A percentile compares a stretch with the other conserved stretches of the same genome.
phyloP scores from a whole-genome alignment of 2,797 vertebrate species.

The Lithobates sylvaticus region DNA sequence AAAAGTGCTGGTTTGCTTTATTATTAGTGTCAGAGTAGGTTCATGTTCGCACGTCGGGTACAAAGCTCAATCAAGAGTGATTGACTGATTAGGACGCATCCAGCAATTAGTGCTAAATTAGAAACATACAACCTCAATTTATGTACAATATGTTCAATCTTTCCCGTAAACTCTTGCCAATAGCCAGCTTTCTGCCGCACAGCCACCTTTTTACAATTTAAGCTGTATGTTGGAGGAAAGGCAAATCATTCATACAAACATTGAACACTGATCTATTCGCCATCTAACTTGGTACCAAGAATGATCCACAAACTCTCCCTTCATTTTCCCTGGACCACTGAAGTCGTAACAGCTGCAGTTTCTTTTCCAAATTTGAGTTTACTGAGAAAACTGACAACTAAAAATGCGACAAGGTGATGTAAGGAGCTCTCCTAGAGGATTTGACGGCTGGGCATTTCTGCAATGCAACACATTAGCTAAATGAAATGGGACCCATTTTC shows the following conservation, averaged over 20 bases:
- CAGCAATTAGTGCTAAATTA: conserved; percentile 56
- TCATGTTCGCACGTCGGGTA: conserved; percentile 37
- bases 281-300: background rate
- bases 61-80: conserved; percentile 36
- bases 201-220: conserved; percentile 37
- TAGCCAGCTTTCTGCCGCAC: background rate
- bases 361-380: no score
- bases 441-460: conserved; percentile 23
- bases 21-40: conserved; percentile 31
- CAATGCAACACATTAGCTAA: conserved; percentile 51
- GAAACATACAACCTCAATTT: conserved; percentile 54
- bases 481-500: conserved; percentile 26
- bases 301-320: background rate
- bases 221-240: conserved; percentile 18
- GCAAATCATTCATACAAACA: no score
- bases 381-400: no score
- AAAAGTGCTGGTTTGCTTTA: conserved; percentile 10
- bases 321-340: background rate
- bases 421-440: conserved; percentile 26
- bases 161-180: conserved; percentile 57
- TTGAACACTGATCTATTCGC: background rate
- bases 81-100: conserved; percentile 42
- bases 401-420: conserved; percentile 20
- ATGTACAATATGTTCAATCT: conserved; percentile 55
- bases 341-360: no score